These are phyloP conservation scores for Bovichtus variegatus DNA, from an alignment of 2,797 vertebrate genomes.

Conservation along the genomic window DNA sequence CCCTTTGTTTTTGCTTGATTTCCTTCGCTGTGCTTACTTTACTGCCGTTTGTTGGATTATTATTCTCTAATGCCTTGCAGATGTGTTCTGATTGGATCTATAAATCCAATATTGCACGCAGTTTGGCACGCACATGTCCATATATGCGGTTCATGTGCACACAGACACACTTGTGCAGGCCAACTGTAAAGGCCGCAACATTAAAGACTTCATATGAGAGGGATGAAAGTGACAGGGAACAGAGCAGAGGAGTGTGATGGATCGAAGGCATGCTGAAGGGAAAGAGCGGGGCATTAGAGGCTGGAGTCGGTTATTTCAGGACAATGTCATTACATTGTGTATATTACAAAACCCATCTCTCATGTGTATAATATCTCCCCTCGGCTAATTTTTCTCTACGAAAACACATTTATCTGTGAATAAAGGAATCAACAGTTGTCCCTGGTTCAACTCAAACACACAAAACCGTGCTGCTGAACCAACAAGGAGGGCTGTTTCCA, in stretches of 20 bases:
- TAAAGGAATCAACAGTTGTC: slow-evolving; percentile 27
- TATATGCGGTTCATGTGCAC: not conserved
- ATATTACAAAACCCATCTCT: slow-evolving; percentile 30
- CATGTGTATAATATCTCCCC: slow-evolving; percentile 29
- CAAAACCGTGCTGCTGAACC: slow-evolving; percentile 17
- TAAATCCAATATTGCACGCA: slow-evolving; percentile 1
- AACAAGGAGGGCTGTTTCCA: slow-evolving; percentile 31
- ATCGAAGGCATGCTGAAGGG: slow-evolving; percentile 29
- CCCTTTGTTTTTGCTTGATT: slow-evolving; percentile 41
- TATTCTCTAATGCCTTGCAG: slow-evolving; percentile 58
- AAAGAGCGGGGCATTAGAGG: slow-evolving; percentile 36
- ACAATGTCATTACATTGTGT: slow-evolving; percentile 47
- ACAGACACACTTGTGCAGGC: slow-evolving; percentile 7
- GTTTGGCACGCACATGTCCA: slow-evolving; percentile 17
- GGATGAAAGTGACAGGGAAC: slow-evolving; percentile 30
- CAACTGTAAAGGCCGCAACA: slow-evolving; percentile 2
- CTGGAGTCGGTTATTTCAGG: slow-evolving; percentile 49
- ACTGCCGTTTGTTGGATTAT: slow-evolving; percentile 35
- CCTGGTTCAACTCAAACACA: slow-evolving; percentile 42
- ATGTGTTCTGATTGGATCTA: slow-evolving; percentile 52
- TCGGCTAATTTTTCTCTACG: not conserved
- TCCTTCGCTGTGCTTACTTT: slow-evolving; percentile 10
- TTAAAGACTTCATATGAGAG: slow-evolving; percentile 33
- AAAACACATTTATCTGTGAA: slow-evolving; percentile 40
- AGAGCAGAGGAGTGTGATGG: slow-evolving; percentile 12